Conservation (phyloP, 2,888 invertebrate genomes). For the Pseudococcus viburni region DNA sequence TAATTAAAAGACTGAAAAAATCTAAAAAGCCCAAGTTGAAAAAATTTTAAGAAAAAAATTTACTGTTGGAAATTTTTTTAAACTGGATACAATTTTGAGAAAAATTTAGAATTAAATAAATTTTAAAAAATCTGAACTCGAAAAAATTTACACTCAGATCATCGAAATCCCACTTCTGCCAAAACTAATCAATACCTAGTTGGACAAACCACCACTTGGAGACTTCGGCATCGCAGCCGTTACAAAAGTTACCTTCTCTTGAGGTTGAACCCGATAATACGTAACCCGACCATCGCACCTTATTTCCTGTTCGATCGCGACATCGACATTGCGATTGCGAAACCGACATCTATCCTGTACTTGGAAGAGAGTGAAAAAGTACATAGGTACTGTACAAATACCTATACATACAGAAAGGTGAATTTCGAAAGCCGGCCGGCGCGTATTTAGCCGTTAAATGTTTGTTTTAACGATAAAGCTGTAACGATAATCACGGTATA, state of each 20-base stretch:
- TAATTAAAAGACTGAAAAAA: too few relatives aligned
- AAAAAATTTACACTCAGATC: too few relatives aligned
- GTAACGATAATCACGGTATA: slow-evolving; percentile 37
- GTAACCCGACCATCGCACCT: slow-evolving; percentile 29
- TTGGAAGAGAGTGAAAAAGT: background rate
- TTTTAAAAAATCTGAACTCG: too few relatives aligned
- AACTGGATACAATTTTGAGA: too few relatives aligned
- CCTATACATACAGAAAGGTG: background rate
- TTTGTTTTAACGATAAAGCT: slow-evolving; percentile 47
- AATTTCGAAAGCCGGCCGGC: slow-evolving; percentile 33
- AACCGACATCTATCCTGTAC: background rate
- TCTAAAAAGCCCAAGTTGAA: too few relatives aligned
- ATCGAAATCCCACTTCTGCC: too few relatives aligned
- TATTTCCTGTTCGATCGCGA: slow-evolving; percentile 44
- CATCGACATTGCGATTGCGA: slow-evolving; percentile 38
- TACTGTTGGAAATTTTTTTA: too few relatives aligned
- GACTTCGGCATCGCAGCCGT: background rate
- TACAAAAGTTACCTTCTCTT: background rate
- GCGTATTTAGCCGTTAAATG: slow-evolving; percentile 43
- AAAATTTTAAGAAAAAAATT: too few relatives aligned
- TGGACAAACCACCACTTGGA: background rate
- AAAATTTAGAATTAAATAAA: too few relatives aligned
- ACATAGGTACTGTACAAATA: slow-evolving; percentile 16
- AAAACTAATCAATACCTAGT: too few relatives aligned
- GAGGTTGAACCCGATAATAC: background rate